These are phyloP conservation scores for Pipistrellus nathusii DNA, from an alignment of 2,797 vertebrate species.

Conservation along the genomic window DNA sequence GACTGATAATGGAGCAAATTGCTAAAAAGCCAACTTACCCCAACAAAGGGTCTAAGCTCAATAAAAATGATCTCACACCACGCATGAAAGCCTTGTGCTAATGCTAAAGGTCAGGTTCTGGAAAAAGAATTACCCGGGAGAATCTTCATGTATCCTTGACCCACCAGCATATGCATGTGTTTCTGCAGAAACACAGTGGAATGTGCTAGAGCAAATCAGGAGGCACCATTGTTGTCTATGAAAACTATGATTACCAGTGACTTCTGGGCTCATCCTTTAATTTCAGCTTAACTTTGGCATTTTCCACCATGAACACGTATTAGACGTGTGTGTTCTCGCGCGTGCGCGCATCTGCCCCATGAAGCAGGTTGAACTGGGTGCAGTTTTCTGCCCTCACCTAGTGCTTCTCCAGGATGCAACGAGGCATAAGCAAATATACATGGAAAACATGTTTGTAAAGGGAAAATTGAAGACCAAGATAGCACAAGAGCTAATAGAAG, in stretches of 20 bases:
- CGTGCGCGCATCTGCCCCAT: not conserved
- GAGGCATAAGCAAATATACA: not conserved
- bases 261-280: conserved; percentile 2
- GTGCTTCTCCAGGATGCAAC: not conserved
- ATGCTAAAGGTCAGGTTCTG: not conserved
- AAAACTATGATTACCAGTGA: not conserved
- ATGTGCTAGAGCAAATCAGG: not conserved
- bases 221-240: not conserved
- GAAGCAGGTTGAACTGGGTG: not conserved
- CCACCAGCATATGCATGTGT: not conserved
- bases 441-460: conserved; percentile 44
- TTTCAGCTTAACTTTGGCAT: not conserved
- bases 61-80: not conserved
- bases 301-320: not conserved
- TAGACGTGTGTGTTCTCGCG: not conserved
- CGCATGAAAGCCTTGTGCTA: not conserved
- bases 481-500: conserved; percentile 59
- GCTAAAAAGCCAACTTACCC: not conserved
- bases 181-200: not conserved
- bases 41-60: not conserved
- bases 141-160: not conserved
- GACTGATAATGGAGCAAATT: not conserved
- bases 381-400: not conserved
- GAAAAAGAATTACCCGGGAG: not conserved
- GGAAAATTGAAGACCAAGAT: conserved; percentile 17